Base-by-base conservation (phyloP, 1,140 invertebrate species). In the Heliconius nattereri region DNA sequence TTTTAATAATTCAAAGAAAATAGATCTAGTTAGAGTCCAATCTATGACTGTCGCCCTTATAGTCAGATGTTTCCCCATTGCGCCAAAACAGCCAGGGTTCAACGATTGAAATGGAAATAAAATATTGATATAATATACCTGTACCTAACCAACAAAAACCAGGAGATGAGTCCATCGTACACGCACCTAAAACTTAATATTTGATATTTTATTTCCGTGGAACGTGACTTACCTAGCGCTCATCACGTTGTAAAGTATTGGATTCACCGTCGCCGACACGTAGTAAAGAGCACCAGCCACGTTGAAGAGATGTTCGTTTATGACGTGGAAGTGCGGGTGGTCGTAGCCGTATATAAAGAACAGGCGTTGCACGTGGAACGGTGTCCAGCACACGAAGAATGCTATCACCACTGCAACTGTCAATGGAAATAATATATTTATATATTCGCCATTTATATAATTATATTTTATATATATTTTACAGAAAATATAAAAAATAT, bases 321-420 rank as follows among this genome's bases (percentile, higher is more conserved):
- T 94, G 76, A 96, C 95, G 13, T 95, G 89, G 91, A 96, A 97
- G 85, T 96, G 94, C 2, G 95, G 94, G 74, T 95, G 94, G 23
- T 96, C 89, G 81, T 95, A 94, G 11, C 95, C 96, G 86, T 98
- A 97, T 20, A 97, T 94, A 86, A 96, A 97, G 81, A 98, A 95
- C 54, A 98, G 90, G 7, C 98, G 95, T 92, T 99, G 99, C 2
- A 97, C 95, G 91, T 99, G 99, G 94, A 99, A 99, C 16, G 99
- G 99, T 0, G 98, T 97, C 98, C 98, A 99, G 93, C 98, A 99
- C 1, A 99, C 93, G 94, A 99, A 99, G 94, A 99, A 99, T 16
- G 98, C 97, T 9, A 99, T 96, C 3, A 99, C 98, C 1, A 99
- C 99, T 13, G 98, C 98, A 87, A 98, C 99, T 99, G 95, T 19